Percentiles rank a stretch among this genome's conserved stretches.
Evolutionary conservation across 2,888 invertebrate species (phyloP).

Genomic region (Antheraea assamensis): DNA sequence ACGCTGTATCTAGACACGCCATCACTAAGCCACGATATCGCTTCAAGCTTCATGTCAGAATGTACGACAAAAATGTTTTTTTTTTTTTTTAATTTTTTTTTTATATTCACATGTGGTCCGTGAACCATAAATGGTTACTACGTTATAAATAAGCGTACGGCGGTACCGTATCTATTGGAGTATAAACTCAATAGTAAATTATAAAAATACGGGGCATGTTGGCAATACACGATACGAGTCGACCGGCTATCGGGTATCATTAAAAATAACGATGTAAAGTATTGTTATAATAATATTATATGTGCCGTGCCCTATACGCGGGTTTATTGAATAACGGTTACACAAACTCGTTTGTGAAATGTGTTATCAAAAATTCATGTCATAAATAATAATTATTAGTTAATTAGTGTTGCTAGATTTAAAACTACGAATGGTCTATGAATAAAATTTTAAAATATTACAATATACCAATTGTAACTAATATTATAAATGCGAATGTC

Average conservation of each 20-base stretch:
- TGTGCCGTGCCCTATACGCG: neutral
- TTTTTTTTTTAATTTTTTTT: too few species aligned
- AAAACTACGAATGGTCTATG: neutral
- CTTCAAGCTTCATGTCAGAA: too few species aligned
- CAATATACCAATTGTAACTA: too few species aligned
- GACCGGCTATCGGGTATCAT: slow-evolving; percentile 16
- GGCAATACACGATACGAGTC: neutral
- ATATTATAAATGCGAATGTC: too few species aligned
- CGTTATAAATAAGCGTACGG: too few species aligned
- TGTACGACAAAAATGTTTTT: too few species aligned
- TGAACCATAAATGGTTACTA: too few species aligned
- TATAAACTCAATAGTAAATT: neutral
- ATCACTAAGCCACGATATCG: too few species aligned
- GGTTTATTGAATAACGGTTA: neutral
- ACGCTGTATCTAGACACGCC: too few species aligned
- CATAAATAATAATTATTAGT: neutral
- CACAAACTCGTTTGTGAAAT: slow-evolving; percentile 3
- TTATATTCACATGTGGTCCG: too few species aligned
- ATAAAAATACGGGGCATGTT: neutral
- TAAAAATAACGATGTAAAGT: slow-evolving; percentile 21
- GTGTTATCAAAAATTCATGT: neutral
- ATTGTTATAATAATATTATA: neutral
- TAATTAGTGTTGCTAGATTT: neutral
- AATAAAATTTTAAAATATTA: too few species aligned
- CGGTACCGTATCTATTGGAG: too few species aligned